Evolutionary conservation across 2,888 invertebrate species (phyloP).

Genomic region (Itoplectis maculator): DNA sequence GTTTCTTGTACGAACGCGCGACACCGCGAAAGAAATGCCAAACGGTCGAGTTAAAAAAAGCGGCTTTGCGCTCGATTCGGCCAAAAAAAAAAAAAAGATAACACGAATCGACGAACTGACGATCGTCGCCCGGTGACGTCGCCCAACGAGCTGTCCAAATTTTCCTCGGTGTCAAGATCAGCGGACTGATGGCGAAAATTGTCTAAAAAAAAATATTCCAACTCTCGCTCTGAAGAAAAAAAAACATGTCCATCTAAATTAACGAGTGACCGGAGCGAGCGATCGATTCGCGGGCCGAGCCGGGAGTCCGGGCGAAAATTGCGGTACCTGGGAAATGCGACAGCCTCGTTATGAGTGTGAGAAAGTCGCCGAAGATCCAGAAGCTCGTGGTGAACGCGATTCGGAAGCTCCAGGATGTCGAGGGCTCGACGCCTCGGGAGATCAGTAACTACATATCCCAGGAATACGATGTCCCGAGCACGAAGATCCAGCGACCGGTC

Average conservation of each 20-base stretch:
- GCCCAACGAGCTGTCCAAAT: neutral
- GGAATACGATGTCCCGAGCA: slow-evolving; percentile 76
- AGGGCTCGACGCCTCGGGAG: slow-evolving; percentile 80
- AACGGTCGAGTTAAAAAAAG: slow-evolving; percentile 5
- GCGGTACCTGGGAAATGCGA: slow-evolving; percentile 27
- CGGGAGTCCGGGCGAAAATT: neutral
- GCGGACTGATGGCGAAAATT: slow-evolving; percentile 30
- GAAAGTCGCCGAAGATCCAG: slow-evolving; percentile 77
- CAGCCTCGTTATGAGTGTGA: slow-evolving; percentile 67
- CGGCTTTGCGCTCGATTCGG: neutral
- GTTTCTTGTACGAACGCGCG: too few species aligned
- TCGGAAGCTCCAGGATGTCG: slow-evolving; percentile 76
- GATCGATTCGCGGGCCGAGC: neutral
- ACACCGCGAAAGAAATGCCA: neutral
- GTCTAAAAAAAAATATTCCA: slow-evolving; percentile 1
- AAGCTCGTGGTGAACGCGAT: slow-evolving; percentile 81
- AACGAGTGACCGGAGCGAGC: slow-evolving; percentile 17
- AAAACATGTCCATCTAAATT: slow-evolving; percentile 50
- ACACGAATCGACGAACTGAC: slow-evolving; percentile 34
- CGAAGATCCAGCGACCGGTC: slow-evolving; percentile 76
- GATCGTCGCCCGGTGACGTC: slow-evolving; percentile 57
- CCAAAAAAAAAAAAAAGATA: slow-evolving; percentile 10
- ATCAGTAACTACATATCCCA: slow-evolving; percentile 80
- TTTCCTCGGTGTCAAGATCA: slow-evolving; percentile 33
- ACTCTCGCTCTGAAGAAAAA: slow-evolving; percentile 31